Evolutionary conservation across 2,888 invertebrate species (phyloP), one percentile per base, ranked within the genome.

Genomic region (Tachina lurida): DNA sequence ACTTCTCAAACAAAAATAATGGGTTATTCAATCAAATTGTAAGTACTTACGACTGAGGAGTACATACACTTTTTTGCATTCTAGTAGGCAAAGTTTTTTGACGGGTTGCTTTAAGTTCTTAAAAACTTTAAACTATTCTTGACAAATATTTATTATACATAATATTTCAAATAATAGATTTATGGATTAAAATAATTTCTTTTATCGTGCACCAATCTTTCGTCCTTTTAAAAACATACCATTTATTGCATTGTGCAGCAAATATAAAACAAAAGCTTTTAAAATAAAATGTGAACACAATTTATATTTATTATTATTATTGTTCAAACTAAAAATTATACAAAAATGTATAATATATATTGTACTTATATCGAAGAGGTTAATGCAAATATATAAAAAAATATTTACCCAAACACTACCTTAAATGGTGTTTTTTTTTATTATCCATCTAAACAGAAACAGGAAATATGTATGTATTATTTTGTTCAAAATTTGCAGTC

Each of bases 401-500:
- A 67, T 52, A n/a, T 17, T 49, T 31, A 31, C 12, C 13, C n/a
- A 3, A 67, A 31, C 31, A 31, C 31, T 31, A 67, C 4, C 17
- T 7, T 49, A 49, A 47, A 56, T 22, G 0, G 22, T 13, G 13
- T 56, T 7, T 56, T 12, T 56, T 12, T 12, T 4, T 13, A 22
- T 47, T 78, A 78, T 78, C 60, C 60, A 68, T 70, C 52, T 52
- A 52, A 78, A 62, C 12, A 12, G 43, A 78, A 70, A 62, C 41
- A 52, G 68, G 60, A 78, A 78, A 43, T 31, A 31, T 31, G 31
- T 7, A 31, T 47, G 17, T 17, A 49, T 31, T 45, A 52, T 41
- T 17, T 52, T 62, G 9, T 31, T 54, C 15, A 3, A 54, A 49
- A 10, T 47, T 49, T 17, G 1, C 49, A 73, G 49, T 39, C 39